phyloP scores from a whole-genome alignment of 1,140 invertebrate genomes.

The Argopecten irradians region DNA sequence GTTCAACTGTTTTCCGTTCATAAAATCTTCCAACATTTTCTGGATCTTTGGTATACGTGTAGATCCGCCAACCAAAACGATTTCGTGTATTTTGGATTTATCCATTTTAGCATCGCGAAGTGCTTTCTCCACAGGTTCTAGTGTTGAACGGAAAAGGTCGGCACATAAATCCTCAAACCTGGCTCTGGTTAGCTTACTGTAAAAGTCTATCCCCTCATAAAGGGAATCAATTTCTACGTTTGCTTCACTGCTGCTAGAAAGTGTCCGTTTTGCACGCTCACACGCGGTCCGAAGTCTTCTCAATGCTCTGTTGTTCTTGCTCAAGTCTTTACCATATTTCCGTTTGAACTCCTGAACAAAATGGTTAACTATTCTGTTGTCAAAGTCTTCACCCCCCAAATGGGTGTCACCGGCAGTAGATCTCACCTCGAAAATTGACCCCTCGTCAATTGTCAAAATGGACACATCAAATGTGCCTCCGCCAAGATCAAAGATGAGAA shows the following conservation, averaged over 20 bases:
- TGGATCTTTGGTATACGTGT: constrained; percentile 98
- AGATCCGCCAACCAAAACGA: constrained; percentile 97
- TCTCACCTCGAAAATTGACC: constrained; percentile 82
- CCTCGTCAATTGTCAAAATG: constrained; percentile 81
- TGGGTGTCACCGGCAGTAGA: constrained; percentile 82
- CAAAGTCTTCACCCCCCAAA: constrained; percentile 84
- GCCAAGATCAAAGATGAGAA: constrained; percentile 63
- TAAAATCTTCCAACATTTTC: constrained; percentile 92
- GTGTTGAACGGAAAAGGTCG: constrained; percentile 90
- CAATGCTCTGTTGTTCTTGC: constrained; percentile 92
- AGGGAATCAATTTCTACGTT: constrained; percentile 87
- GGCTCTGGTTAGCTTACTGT: constrained; percentile 94
- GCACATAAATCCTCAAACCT: constrained; percentile 84
- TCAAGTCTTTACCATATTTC: constrained; percentile 96
- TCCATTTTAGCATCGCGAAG: constrained; percentile 96
- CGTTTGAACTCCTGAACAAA: constrained; percentile 97
- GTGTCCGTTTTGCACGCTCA: constrained; percentile 95
- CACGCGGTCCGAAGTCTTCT: constrained; percentile 93
- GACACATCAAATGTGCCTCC: constrained; percentile 69
- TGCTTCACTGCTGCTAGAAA: constrained; percentile 95
- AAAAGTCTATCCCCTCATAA: constrained; percentile 97
- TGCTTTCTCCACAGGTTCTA: constrained; percentile 96
- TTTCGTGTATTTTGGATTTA: constrained; percentile 93
- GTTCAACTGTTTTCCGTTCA: constrained; percentile 94
- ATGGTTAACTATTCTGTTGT: constrained; percentile 86